A percentile compares a stretch with the other conserved stretches of the same genome.
phyloP scores from a whole-genome alignment of 2,113 vertebrate species.

The Calcarius ornatus region DNA sequence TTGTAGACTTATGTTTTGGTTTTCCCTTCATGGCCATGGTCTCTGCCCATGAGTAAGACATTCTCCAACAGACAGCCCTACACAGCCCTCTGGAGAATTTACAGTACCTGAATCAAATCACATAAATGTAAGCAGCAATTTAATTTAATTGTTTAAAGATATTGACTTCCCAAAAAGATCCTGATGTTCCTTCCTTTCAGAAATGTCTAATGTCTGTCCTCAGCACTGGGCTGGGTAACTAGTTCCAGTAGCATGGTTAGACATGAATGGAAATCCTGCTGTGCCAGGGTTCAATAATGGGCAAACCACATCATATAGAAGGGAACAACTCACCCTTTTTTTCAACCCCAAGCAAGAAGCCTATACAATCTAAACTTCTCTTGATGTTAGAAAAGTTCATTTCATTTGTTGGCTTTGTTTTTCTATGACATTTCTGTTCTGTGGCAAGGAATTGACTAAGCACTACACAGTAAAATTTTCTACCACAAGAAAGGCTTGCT shows the following conservation, averaged over 20 bases:
- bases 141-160: background rate
- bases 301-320: background rate
- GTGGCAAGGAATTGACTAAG: constrained; percentile 22
- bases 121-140: background rate
- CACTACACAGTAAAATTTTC: background rate
- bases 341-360: background rate
- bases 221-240: background rate
- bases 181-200: background rate
- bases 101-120: background rate
- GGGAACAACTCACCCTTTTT: background rate
- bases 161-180: background rate
- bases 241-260: background rate
- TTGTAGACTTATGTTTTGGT: background rate
- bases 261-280: background rate
- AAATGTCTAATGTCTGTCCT: background rate
- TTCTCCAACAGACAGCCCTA: background rate
- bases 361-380: background rate
- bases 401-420: background rate
- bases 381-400: background rate
- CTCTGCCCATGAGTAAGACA: background rate
- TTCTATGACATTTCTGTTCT: background rate
- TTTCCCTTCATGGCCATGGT: background rate
- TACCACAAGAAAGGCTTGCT: constrained; percentile 44
- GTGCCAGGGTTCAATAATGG: background rate
- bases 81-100: background rate